These are phyloP conservation scores for Eulemur mongoz DNA, from an alignment of 2,797 vertebrate genomes.

Conservation along the genomic window DNA sequence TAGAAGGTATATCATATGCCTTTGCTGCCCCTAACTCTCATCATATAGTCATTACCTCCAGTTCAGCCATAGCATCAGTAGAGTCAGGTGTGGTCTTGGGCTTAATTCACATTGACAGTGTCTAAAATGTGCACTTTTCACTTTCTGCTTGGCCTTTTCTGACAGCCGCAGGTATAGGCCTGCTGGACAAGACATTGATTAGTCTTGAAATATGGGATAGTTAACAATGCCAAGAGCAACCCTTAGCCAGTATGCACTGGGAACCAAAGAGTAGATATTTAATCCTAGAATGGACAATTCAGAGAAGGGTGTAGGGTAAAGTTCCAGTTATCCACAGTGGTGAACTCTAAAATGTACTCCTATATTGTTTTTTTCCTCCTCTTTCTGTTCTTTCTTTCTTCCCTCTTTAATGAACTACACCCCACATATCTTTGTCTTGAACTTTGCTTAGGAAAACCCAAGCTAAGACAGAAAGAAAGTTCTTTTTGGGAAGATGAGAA, in stretches of 20 bases:
- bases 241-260: neutral
- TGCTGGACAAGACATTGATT: neutral
- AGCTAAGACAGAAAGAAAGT: neutral
- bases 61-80: neutral
- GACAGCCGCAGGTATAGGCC: neutral
- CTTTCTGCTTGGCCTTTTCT: neutral
- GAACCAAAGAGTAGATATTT: neutral
- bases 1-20: neutral
- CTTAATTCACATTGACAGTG: neutral
- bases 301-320: neutral
- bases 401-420: neutral
- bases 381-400: neutral
- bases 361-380: neutral
- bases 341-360: neutral
- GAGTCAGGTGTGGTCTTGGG: rapidly evolving
- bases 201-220: neutral
- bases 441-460: neutral
- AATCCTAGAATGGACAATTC: rapidly evolving
- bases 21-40: neutral
- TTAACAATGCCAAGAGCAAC: neutral
- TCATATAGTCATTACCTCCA: neutral
- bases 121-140: neutral
- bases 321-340: neutral
- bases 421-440: neutral
- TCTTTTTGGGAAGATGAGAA: neutral